Evolutionary conservation across 1,140 invertebrate species (phyloP), one percentile per base, ranked within the genome.

Genomic region (Lordiphosa clarofinis): DNA sequence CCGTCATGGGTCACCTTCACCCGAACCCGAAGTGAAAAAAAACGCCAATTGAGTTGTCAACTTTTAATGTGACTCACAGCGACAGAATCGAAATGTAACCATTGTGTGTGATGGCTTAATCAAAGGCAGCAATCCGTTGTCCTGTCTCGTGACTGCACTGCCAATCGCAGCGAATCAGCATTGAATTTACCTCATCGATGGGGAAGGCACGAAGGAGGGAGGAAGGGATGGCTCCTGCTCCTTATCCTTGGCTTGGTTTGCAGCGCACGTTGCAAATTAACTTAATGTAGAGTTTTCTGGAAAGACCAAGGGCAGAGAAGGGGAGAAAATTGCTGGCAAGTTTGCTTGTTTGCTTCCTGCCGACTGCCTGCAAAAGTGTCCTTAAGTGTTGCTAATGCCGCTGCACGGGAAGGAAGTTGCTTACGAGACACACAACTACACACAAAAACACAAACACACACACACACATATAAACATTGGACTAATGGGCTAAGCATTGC

Each of bases 341-440:
- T 82, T 79, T 82, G 72, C 75, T 76, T 68, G 76, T 68, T 70
- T 76, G 62, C 76, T 81, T 81, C 76, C n/a, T n/a, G n/a, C n/a
- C n/a, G n/a, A n/a, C 76, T 68, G 44, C 47, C 57, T 52, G 56
- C 72, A 82, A 81, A 81, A 81, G 76, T 76, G 76, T 81, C 76
- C 76, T 81, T 81, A 74, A 81, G 76, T 81, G 67, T 68, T 81
- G 76, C 72, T 81, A 81, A 81, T 82, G 76, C 76, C 50, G 56
- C 66, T 58, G 55, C 65, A 48, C 56, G 43, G 44, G 43, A 61
- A 68, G 72, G 76, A 81, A 81, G 73, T 78, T 79, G 72, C 76
- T 65, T 69, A 82, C 75, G 74, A 79, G 74, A 78, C 69, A 78
- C 28, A 40, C 49, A 70, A 60, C 50, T 40, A n/a, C n/a, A n/a